phyloP scores from a whole-genome alignment of 2,888 invertebrate species.

The Chymomyza fuscimana region DNA sequence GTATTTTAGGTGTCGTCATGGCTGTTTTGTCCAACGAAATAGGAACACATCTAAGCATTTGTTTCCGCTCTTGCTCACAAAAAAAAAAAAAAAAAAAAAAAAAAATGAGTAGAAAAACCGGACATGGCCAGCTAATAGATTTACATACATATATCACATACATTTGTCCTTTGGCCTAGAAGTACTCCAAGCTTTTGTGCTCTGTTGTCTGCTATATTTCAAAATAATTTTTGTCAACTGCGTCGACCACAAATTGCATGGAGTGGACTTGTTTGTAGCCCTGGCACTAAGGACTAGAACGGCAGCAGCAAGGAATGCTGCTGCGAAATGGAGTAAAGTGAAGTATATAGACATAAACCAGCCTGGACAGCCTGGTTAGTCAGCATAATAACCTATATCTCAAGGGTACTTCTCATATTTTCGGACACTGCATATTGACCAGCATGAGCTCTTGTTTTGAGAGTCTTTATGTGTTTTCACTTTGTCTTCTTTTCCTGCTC shows the following conservation, averaged over 20 bases:
- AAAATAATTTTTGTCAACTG: slow-evolving; percentile 58
- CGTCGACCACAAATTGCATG: slow-evolving; percentile 44
- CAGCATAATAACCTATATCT: slow-evolving; percentile 49
- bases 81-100: too few species aligned
- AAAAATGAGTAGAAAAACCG: too few species aligned
- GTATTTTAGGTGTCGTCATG: slow-evolving; percentile 36
- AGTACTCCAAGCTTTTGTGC: slow-evolving; percentile 19
- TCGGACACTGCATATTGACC: slow-evolving; percentile 51
- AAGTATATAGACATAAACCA: slow-evolving; percentile 46
- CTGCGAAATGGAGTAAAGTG: slow-evolving; percentile 33
- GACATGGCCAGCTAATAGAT: neutral
- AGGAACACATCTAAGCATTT: slow-evolving; percentile 1
- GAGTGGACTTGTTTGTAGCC: slow-evolving; percentile 41
- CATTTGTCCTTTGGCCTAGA: slow-evolving; percentile 1
- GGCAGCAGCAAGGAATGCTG: slow-evolving; percentile 8
- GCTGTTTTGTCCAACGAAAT: slow-evolving; percentile 9
- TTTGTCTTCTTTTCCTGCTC: slow-evolving; percentile 4
- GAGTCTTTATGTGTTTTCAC: slow-evolving; percentile 33
- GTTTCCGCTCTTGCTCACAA: neutral
- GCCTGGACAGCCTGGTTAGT: slow-evolving; percentile 31
- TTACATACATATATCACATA: neutral
- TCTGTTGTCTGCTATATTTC: slow-evolving; percentile 60
- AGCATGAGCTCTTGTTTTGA: slow-evolving; percentile 31
- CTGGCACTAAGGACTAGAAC: slow-evolving; percentile 22
- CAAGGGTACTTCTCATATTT: slow-evolving; percentile 47